These are phyloP conservation scores for Diacarnus erythraeanus DNA, from an alignment of 37 sponge, comb jelly and placozoan genomes.

Conservation along the genomic window DNA sequence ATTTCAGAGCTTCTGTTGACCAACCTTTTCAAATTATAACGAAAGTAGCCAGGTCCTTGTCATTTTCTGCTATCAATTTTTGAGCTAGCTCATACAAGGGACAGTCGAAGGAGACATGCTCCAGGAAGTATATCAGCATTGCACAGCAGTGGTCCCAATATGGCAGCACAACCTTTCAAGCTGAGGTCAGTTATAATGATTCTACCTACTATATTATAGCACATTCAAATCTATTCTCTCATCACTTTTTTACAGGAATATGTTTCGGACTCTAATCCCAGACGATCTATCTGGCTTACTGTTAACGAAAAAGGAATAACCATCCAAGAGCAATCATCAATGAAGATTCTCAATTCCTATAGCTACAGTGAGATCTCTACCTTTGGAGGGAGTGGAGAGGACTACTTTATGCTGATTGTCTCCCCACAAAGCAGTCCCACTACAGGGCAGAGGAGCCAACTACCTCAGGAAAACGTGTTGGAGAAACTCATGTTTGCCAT, in stretches of 20 bases:
- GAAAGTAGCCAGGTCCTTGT: too few relatives aligned
- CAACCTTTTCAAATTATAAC: too few relatives aligned
- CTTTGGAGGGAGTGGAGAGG: conserved; percentile 43
- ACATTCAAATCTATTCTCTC: neutral
- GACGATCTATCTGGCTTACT: conserved; percentile 33
- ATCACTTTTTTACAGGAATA: neutral
- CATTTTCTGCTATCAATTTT: too few relatives aligned
- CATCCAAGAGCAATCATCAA: conserved; percentile 5
- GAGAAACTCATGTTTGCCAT: conserved; percentile 53
- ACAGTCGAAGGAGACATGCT: conserved; percentile 24
- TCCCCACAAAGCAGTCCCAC: neutral
- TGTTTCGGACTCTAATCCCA: neutral
- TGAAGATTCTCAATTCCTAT: conserved; percentile 5
- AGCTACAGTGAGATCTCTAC: conserved; percentile 40
- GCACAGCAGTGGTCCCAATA: conserved; percentile 34
- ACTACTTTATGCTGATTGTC: conserved; percentile 47
- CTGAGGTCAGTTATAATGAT: conserved; percentile 22
- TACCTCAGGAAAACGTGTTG: neutral
- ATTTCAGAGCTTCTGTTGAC: too few relatives aligned
- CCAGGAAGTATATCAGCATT: conserved; percentile 17
- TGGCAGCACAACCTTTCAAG: conserved; percentile 46
- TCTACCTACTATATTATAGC: too few relatives aligned
- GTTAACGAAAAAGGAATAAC: conserved; percentile 44
- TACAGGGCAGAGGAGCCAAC: neutral
- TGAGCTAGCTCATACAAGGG: conserved; percentile 40